Conservation (phyloP, 2,888 invertebrate species). For the Brachynemurus nebulosus region DNA sequence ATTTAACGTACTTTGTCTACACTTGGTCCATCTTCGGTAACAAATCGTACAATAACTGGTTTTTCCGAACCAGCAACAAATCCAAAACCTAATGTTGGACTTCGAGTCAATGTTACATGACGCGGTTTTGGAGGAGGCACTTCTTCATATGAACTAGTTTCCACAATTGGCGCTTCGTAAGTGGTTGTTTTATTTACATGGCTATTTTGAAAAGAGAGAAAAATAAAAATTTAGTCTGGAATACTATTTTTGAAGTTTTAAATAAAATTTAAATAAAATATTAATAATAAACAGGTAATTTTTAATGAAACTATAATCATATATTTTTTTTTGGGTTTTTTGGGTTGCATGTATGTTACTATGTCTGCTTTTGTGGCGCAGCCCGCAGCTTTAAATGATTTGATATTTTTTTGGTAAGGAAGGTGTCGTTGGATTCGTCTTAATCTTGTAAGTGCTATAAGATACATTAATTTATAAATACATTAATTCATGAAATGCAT, state of each 20-base stretch:
- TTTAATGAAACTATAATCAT: too few species aligned
- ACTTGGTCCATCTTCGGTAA: conserved; percentile 83
- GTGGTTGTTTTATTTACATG: conserved; percentile 83
- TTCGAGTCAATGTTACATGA: conserved; percentile 57
- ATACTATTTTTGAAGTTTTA: not conserved
- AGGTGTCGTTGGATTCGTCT: too few species aligned
- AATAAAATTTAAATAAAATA: not conserved
- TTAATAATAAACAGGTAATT: not conserved
- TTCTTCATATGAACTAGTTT: conserved; percentile 27
- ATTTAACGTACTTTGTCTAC: conserved; percentile 52
- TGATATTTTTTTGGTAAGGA: too few species aligned
- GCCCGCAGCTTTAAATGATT: too few species aligned
- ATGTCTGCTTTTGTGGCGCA: too few species aligned
- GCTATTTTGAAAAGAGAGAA: too few species aligned
- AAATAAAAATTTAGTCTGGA: conserved; percentile 6
- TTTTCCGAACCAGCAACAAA: conserved; percentile 92
- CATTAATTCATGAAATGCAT: too few species aligned
- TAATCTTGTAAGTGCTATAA: too few species aligned
- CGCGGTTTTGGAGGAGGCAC: conserved; percentile 57
- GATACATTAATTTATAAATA: too few species aligned
- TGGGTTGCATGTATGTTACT: too few species aligned
- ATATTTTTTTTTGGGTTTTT: too few species aligned
- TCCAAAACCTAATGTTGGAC: conserved; percentile 75
- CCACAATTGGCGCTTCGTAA: conserved; percentile 65
- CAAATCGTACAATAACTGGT: conserved; percentile 82